Evolutionary conservation across 2,113 vertebrate species (phyloP).

Genomic region (Mormyrus lacerda): DNA sequence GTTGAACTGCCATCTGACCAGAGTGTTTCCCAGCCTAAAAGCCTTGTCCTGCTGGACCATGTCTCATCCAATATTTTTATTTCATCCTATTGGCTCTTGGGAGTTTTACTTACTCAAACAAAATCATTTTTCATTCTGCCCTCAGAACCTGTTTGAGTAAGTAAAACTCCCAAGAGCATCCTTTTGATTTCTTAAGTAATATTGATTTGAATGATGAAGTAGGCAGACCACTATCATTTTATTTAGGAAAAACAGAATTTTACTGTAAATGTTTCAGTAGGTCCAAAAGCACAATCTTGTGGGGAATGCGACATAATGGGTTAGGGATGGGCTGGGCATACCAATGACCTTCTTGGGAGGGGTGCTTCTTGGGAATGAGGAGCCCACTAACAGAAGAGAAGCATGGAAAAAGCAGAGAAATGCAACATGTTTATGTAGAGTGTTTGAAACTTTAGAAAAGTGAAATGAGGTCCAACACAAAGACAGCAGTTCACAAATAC

Average conservation of each 20-base stretch:
- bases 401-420: not conserved
- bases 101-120: no score
- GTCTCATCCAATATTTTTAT: not conserved
- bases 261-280: not conserved
- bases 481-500: not conserved
- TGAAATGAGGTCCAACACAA: not conserved
- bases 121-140: no score
- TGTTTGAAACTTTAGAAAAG: not conserved
- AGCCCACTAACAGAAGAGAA: not conserved
- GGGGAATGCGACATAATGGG: not conserved
- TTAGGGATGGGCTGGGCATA: not conserved
- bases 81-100: not conserved
- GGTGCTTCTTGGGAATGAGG: not conserved
- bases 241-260: not conserved
- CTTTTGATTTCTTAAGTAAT: not conserved
- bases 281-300: not conserved
- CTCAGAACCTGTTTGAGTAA: no score
- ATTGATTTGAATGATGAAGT: not conserved
- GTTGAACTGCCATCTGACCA: not conserved
- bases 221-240: not conserved
- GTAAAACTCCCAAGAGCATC: no score
- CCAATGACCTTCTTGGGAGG: conserved; percentile 12
- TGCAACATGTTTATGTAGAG: not conserved
- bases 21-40: not conserved
- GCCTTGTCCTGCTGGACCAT: not conserved